Conservation (phyloP, 1,140 invertebrate genomes). For the Anastrepha ludens region DNA sequence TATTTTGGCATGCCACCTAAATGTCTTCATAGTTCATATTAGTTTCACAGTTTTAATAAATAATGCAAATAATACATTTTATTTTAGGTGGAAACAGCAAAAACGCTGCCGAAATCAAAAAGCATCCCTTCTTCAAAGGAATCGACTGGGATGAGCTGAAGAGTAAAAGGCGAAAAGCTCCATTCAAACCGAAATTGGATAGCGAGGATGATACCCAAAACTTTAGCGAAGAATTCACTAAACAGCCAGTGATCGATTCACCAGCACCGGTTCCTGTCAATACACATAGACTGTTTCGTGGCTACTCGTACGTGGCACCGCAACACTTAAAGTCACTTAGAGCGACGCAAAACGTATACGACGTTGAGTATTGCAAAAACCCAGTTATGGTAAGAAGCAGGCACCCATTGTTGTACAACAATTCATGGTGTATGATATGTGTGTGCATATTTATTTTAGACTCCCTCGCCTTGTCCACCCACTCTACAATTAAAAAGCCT, state of each 20-base stretch:
- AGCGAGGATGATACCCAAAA: constrained; percentile 95
- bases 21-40: too few relatives aligned
- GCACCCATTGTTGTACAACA: background rate
- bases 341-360: constrained; percentile 58
- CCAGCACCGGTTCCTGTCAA: constrained; percentile 90
- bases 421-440: too few relatives aligned
- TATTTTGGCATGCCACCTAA: too few relatives aligned
- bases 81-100: constrained; percentile 80
- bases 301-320: constrained; percentile 97
- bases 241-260: constrained; percentile 91
- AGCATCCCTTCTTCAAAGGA: constrained; percentile 88
- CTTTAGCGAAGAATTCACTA: constrained; percentile 97
- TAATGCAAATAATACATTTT: constrained; percentile 36
- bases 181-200: constrained; percentile 87
- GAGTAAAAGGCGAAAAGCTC: constrained; percentile 83
- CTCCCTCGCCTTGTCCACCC: constrained; percentile 63
- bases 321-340: constrained; percentile 76
- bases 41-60: background rate
- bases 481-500: constrained; percentile 64
- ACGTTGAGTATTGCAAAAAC: constrained; percentile 66
- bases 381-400: constrained; percentile 60
- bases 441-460: constrained; percentile 57
- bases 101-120: constrained; percentile 90
- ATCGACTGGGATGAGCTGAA: constrained; percentile 87
- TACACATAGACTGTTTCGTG: constrained; percentile 90